Conservation (phyloP, 2,113 vertebrate genomes). For the Gracilinanus agilis region DNA sequence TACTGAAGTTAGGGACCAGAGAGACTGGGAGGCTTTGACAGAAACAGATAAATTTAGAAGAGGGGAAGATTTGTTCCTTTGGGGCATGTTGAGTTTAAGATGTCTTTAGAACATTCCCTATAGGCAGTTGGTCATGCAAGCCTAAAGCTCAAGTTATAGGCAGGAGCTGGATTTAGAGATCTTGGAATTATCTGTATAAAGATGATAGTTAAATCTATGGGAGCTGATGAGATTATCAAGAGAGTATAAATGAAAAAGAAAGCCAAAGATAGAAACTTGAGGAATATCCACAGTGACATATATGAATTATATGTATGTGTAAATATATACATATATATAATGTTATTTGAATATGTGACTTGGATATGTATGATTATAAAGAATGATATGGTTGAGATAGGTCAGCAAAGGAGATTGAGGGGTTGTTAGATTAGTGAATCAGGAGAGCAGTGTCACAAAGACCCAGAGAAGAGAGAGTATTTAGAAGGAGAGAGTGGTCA, state of each 20-base stretch:
- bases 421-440: too few species aligned
- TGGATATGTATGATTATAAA: too few species aligned
- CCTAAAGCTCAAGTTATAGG: not conserved
- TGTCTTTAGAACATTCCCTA: not conserved
- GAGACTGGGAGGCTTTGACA: not conserved
- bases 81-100: not conserved
- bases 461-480: too few species aligned
- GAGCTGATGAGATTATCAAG: not conserved
- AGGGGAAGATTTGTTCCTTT: not conserved
- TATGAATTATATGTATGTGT: not conserved
- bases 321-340: too few species aligned
- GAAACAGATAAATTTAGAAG: not conserved
- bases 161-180: not conserved
- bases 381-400: too few species aligned
- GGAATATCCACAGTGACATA: not conserved
- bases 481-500: too few species aligned
- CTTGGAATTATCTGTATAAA: not conserved
- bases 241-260: not conserved
- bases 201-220: not conserved
- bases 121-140: not conserved
- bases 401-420: too few species aligned
- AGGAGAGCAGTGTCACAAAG: too few species aligned
- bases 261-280: not conserved
- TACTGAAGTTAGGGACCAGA: not conserved
- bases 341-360: too few species aligned